phyloP scores from a whole-genome alignment of 1,140 invertebrate species.

The Coenobita brevimanus region DNA sequence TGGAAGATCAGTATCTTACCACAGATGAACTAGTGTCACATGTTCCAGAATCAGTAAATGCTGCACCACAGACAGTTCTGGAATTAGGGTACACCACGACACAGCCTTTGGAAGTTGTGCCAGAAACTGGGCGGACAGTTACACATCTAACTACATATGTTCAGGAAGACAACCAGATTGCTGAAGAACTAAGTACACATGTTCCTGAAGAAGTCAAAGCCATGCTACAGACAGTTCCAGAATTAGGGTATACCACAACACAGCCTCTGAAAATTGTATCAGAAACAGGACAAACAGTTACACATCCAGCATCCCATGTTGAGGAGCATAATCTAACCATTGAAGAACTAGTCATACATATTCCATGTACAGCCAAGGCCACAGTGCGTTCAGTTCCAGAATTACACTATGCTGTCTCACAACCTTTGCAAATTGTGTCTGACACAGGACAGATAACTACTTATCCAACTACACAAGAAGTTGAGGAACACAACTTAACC shows the following conservation, averaged over 20 bases:
- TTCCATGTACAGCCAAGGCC: no score
- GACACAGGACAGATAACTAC: no score
- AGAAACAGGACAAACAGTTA: no score
- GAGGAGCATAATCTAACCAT: no score
- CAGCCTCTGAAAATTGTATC: conserved; percentile 29
- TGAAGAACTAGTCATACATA: not conserved
- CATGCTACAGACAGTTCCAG: not conserved
- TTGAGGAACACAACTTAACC: no score
- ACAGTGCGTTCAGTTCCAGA: no score
- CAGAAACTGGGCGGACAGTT: conserved; percentile 15
- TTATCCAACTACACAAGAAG: no score
- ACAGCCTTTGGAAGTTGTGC: conserved; percentile 17
- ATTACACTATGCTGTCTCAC: no score
- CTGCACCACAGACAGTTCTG: not conserved
- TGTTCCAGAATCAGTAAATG: not conserved
- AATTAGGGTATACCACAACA: conserved; percentile 12
- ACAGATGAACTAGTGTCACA: not conserved
- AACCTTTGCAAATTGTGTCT: no score
- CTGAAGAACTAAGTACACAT: not conserved
- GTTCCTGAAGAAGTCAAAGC: conserved; percentile 15
- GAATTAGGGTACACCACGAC: not conserved
- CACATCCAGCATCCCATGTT: no score
- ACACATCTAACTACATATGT: not conserved
- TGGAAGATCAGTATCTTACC: not conserved
- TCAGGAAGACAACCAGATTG: not conserved